These are phyloP conservation scores for Rotaria magnacalcarata DNA, from an alignment of 2,888 invertebrate species.

Conservation along the genomic window DNA sequence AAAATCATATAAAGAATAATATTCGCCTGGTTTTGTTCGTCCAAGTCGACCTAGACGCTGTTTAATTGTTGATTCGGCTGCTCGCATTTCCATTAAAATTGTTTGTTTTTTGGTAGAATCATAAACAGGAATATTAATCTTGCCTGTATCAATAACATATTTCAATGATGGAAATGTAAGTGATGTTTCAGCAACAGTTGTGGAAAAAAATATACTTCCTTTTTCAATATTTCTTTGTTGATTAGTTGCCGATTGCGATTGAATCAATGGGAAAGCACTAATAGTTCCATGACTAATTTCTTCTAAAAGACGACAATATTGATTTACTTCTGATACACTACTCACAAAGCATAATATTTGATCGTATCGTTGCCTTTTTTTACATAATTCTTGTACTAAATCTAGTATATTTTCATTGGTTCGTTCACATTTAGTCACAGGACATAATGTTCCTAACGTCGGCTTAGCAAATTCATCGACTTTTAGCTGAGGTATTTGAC, in stretches of 20 bases:
- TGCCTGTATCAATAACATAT: constrained; percentile 23
- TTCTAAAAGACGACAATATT: background rate
- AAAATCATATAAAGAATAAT: constrained; percentile 31
- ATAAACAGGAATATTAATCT: constrained; percentile 11
- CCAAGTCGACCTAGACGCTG: constrained; percentile 12
- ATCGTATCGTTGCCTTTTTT: background rate
- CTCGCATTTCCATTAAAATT: background rate
- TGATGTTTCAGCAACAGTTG: constrained; percentile 20
- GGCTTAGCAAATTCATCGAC: background rate
- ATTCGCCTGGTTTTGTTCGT: constrained; percentile 8
- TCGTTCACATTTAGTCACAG: background rate
- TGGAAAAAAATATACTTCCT: background rate
- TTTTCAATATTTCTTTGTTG: constrained; percentile 14
- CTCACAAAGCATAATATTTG: constrained; percentile 34
- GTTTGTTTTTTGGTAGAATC: background rate
- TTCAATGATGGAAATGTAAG: constrained; percentile 32
- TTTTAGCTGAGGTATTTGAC: background rate
- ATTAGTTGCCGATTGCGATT: background rate
- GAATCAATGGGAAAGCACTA: background rate
- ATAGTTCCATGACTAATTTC: background rate
- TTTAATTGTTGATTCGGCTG: constrained; percentile 27
- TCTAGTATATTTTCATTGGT: background rate
- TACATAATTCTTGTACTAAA: constrained; percentile 15
- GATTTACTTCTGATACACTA: background rate
- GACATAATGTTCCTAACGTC: background rate